A percentile compares a stretch with the other conserved stretches of the same genome.
Conservation (phyloP, 1,140 invertebrate genomes). For the Halesus radiatus region DNA sequence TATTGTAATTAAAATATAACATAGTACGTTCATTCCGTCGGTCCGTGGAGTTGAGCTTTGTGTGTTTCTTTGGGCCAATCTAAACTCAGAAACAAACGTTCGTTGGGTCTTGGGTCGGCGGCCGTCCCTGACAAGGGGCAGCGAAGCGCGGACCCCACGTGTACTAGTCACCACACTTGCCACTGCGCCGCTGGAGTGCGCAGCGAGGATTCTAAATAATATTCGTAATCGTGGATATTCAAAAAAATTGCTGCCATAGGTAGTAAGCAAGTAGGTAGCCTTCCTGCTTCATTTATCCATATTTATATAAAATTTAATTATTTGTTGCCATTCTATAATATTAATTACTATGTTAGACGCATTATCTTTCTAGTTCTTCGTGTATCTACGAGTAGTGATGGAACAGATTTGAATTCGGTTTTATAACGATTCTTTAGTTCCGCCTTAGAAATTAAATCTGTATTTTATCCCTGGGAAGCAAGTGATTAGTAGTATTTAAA, state of each 20-base stretch:
- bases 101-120: conserved; percentile 25
- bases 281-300: too few species aligned
- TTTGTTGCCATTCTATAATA: too few species aligned
- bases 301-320: too few species aligned
- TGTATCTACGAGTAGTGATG: too few species aligned
- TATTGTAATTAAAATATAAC: conserved; percentile 41
- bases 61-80: background rate
- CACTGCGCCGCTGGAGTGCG: conserved; percentile 25
- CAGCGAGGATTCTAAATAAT: background rate
- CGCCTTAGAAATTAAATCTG: too few species aligned
- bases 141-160: conserved; percentile 28
- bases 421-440: too few species aligned
- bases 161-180: conserved; percentile 5
- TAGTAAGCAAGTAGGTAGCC: too few species aligned
- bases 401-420: too few species aligned
- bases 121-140: conserved; percentile 36
- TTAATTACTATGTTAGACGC: too few species aligned
- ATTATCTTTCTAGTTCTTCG: too few species aligned
- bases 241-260: background rate
- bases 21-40: conserved; percentile 13
- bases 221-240: conserved; percentile 10
- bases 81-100: background rate
- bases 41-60: background rate
- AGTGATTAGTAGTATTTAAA: too few species aligned
- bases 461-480: too few species aligned